Evolutionary conservation across 2,113 vertebrate species (phyloP).

Genomic region (Columba janthina): DNA sequence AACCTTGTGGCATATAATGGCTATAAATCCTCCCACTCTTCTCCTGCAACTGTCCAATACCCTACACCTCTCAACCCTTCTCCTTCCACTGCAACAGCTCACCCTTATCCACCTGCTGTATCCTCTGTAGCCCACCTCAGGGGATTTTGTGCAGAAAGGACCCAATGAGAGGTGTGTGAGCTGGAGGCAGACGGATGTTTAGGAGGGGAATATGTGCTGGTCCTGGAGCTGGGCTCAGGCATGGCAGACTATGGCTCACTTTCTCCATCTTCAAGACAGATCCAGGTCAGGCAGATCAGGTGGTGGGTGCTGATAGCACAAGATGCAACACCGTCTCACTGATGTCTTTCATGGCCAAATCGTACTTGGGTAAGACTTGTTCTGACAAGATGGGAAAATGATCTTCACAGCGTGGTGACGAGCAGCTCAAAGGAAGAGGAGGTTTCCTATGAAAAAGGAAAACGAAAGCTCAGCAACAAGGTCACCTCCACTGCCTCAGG

Average conservation of each 20-base stretch:
- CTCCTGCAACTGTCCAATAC: not conserved
- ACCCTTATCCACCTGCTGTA: not conserved
- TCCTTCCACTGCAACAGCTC: not conserved
- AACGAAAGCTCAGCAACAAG: conserved; percentile 34
- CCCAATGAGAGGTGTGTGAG: not conserved
- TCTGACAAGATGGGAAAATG: not conserved
- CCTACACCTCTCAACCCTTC: not conserved
- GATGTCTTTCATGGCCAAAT: not conserved
- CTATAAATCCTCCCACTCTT: not conserved
- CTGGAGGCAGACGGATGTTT: not conserved
- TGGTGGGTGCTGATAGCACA: rapidly evolving
- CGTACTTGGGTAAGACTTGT: not conserved
- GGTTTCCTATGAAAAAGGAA: not conserved
- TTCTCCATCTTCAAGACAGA: not conserved
- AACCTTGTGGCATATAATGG: too few relatives aligned
- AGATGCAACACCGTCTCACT: not conserved
- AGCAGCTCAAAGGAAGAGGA: not conserved
- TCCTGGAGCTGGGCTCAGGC: not conserved
- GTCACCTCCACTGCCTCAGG: conserved; percentile 67
- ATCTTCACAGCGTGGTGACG: not conserved
- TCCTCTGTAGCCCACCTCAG: not conserved
- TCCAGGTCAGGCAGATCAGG: not conserved
- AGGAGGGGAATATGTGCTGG: not conserved
- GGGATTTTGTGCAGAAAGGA: not conserved
- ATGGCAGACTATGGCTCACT: not conserved